Base-by-base conservation (phyloP, 2,888 invertebrate genomes). In the Drosophila koepferae region DNA sequence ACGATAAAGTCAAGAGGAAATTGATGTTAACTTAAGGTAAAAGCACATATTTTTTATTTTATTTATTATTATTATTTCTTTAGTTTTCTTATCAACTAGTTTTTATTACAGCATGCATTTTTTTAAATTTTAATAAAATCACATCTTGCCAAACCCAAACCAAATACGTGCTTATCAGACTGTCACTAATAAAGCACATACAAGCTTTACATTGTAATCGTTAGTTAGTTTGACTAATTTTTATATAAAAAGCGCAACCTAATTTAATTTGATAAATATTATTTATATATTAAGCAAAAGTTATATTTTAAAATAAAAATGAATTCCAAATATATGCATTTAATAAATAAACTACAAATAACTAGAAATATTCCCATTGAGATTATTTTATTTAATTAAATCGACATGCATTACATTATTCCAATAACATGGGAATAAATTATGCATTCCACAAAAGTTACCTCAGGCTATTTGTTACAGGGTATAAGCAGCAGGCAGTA, bases 401-500 rank as follows among this genome's bases (percentile, higher is more conserved):
- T 8, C 16, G 18, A 14, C 51, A 12, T 14, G 2, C 14, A 14
- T 28, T 6, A 23, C 7, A 41, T 20, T 20, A 48, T 36, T 14
- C 18, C 8, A 14, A 23, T 0, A 38, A 38, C 18, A 36, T 20
- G 20, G 3, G 7, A 44, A 44, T 46, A 38, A 38, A 20, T 48
- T 40, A 9, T 60, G 48, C 36, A 41, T 5, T 20, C 31, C 18
- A 10, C 31, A 60, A 31, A n/a, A 14, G 49, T 10, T 12, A 8
- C 34, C 46, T 16, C 34, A 9, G 18, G 53, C 23, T 20, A 20
- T 20, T 43, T 36, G 20, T 1, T 49, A 67, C 49, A 67, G 74
- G 77, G 79, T 70, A 77, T 62, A 4, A 38, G 38, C 14, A 36
- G 62, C 65, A 53, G 63, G 51, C 65, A 38, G 63, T 54, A 58